Conservation (phyloP, 2,888 invertebrate genomes). For the Andrena chrysosceles region DNA sequence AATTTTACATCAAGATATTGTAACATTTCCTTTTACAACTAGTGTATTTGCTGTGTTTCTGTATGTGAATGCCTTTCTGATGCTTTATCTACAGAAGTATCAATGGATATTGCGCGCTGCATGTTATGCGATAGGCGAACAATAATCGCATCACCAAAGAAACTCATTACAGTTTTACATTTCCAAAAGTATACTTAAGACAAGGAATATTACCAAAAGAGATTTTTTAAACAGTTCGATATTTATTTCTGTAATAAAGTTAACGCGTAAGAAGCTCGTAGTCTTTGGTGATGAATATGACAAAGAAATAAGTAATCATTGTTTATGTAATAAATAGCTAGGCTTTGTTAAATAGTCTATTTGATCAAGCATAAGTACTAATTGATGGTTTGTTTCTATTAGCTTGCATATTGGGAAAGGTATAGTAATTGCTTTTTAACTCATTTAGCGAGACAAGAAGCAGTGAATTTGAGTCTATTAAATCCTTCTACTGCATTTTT, state of each 20-base stretch:
- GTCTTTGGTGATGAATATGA: slow-evolving; percentile 62
- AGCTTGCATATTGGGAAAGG: slow-evolving; percentile 84
- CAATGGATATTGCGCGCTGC: slow-evolving; percentile 52
- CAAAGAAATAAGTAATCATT: slow-evolving; percentile 27
- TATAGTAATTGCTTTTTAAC: slow-evolving; percentile 79
- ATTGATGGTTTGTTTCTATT: slow-evolving; percentile 80
- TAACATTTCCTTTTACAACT: slow-evolving; percentile 1
- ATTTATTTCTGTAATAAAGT: background rate
- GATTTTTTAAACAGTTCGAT: background rate
- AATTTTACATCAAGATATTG: background rate
- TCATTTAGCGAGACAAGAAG: slow-evolving; percentile 47
- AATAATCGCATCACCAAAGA: slow-evolving; percentile 61
- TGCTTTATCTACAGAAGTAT: slow-evolving; percentile 25
- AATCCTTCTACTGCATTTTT: slow-evolving; percentile 24
- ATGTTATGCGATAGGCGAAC: slow-evolving; percentile 60
- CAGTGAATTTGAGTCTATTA: slow-evolving; percentile 39
- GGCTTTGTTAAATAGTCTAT: slow-evolving; percentile 57
- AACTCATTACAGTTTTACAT: slow-evolving; percentile 5
- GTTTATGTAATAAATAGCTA: slow-evolving; percentile 46
- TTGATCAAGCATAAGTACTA: slow-evolving; percentile 72
- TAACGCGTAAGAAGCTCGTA: background rate
- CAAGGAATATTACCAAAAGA: background rate
- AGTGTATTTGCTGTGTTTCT: slow-evolving; percentile 15
- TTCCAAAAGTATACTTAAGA: background rate
- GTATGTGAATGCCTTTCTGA: slow-evolving; percentile 26